Evolutionary conservation across 2,888 invertebrate species (phyloP).

Genomic region (Idaea aversata): DNA sequence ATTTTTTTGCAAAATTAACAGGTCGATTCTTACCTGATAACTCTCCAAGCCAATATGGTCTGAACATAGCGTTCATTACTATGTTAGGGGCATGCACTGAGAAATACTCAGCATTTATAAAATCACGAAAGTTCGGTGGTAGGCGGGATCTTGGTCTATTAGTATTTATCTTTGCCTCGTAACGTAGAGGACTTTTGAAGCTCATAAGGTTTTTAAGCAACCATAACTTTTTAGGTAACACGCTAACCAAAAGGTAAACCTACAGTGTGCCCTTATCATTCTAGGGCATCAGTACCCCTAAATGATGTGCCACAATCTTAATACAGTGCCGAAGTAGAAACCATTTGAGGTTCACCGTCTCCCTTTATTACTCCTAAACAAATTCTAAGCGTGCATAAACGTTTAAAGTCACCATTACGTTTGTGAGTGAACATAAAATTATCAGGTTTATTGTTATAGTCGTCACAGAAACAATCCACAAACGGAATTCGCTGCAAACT

Average conservation of each 20-base stretch:
- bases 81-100: too few relatives aligned
- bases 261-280: constrained; percentile 17
- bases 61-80: too few relatives aligned
- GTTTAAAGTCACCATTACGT: constrained; percentile 42
- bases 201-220: neutral
- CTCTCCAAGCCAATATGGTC: too few relatives aligned
- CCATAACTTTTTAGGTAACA: neutral
- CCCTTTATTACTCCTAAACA: constrained; percentile 44
- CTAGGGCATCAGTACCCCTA: constrained; percentile 6
- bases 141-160: too few relatives aligned
- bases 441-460: constrained; percentile 54
- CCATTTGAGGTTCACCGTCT: constrained; percentile 24
- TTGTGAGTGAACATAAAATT: constrained; percentile 50
- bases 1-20: too few relatives aligned
- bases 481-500: constrained; percentile 16
- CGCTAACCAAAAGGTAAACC: constrained; percentile 6
- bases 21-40: too few relatives aligned
- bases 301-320: constrained; percentile 8
- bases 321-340: constrained; percentile 27
- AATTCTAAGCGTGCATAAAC: constrained; percentile 45
- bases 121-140: too few relatives aligned
- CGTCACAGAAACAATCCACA: constrained; percentile 46
- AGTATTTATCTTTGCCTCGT: too few relatives aligned
- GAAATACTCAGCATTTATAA: too few relatives aligned
- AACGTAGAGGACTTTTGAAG: neutral